These are phyloP conservation scores for Mimachlamys varia DNA, from an alignment of 2,888 invertebrate species.

Conservation along the genomic window DNA sequence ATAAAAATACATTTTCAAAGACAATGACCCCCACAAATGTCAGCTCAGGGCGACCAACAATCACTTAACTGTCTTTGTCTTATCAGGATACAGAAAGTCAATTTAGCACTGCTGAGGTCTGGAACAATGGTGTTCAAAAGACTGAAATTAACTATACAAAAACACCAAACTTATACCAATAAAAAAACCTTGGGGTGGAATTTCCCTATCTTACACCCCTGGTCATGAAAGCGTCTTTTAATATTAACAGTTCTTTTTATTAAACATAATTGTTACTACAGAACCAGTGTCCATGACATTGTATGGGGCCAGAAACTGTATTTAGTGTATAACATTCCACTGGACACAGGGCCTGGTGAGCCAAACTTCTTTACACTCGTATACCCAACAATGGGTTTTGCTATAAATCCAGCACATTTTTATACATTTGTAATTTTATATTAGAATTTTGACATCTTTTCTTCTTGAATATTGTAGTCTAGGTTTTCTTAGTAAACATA, in stretches of 20 bases:
- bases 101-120: not conserved
- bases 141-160: not conserved
- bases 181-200: too few species aligned
- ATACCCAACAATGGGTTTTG: not conserved
- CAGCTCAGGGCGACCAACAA: too few species aligned
- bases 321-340: conserved; percentile 9
- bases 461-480: conserved; percentile 6
- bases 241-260: too few species aligned
- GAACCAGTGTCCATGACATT: too few species aligned
- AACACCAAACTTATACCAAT: too few species aligned
- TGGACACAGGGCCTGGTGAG: too few species aligned
- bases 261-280: too few species aligned
- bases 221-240: too few species aligned
- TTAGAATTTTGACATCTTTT: conserved; percentile 1
- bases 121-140: not conserved
- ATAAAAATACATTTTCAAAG: not conserved
- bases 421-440: conserved; percentile 36
- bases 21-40: not conserved
- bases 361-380: not conserved
- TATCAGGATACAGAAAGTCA: not conserved
- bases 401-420: conserved; percentile 25
- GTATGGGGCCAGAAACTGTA: not conserved
- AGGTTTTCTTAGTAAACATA: not conserved
- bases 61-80: too few species aligned
- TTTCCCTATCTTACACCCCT: too few species aligned